These are phyloP conservation scores for Linyphia triangularis DNA, from an alignment of 2,888 invertebrate genomes.

Conservation along the genomic window DNA sequence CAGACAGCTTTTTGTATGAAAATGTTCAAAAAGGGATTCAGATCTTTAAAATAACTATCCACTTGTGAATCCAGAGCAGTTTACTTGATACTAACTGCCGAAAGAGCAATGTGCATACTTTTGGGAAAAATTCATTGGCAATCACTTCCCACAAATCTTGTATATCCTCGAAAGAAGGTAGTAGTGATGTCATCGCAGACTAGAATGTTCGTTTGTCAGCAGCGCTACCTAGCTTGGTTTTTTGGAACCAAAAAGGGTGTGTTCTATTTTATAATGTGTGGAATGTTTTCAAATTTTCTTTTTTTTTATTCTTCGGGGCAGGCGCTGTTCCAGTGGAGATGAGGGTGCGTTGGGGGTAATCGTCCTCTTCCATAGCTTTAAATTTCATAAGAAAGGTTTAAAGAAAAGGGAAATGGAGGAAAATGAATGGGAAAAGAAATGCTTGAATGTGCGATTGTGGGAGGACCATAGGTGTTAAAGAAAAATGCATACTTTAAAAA, in stretches of 20 bases:
- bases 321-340: no score
- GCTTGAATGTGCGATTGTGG: no score
- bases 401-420: no score
- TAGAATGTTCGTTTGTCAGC: conserved; percentile 4
- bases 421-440: no score
- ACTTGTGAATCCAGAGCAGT: conserved; percentile 24
- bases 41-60: conserved; percentile 46
- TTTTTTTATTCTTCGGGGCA: no score
- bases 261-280: no score
- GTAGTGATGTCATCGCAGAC: conserved; percentile 13
- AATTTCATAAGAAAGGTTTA: no score
- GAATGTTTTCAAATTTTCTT: no score
- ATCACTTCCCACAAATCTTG: conserved; percentile 38
- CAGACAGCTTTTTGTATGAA: background rate
- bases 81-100: conserved; percentile 32
- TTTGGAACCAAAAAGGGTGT: background rate
- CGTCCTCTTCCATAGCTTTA: no score
- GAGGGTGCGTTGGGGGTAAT: no score
- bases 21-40: conserved; percentile 5
- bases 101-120: conserved; percentile 70
- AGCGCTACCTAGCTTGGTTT: conserved; percentile 52
- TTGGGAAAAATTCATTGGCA: conserved; percentile 58
- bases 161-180: conserved; percentile 49
- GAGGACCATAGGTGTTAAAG: no score
- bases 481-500: no score